Evolutionary conservation across 2,113 vertebrate genomes (phyloP).

Genomic region (Entelurus aequoreus): DNA sequence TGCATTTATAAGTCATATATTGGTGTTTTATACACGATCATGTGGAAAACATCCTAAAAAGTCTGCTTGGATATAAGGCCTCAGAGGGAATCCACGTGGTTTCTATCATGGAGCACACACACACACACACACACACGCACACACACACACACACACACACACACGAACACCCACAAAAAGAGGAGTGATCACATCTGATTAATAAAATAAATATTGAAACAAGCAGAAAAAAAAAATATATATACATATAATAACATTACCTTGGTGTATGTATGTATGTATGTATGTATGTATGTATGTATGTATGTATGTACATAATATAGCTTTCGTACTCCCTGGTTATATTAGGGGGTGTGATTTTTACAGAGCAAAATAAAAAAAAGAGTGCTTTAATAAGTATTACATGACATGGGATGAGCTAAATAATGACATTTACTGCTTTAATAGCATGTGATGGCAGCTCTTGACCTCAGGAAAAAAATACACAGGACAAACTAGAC

Average conservation of each 20-base stretch:
- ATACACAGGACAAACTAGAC: not conserved
- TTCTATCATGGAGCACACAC: constrained; percentile 26
- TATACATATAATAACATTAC: not conserved
- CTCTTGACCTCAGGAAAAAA: constrained; percentile 4
- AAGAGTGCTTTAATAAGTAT: not conserved
- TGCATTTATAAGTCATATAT: not conserved
- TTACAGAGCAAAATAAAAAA: not conserved
- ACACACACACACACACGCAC: not conserved
- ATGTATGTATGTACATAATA: too few species aligned
- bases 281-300: too few species aligned
- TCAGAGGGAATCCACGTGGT: constrained; percentile 30
- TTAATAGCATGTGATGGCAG: not conserved
- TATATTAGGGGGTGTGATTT: not conserved
- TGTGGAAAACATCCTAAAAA: not conserved
- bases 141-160: constrained; percentile 1
- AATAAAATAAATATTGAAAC: not conserved
- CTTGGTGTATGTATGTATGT: too few species aligned
- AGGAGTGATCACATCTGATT: constrained; percentile 17
- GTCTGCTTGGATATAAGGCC: constrained; percentile 26
- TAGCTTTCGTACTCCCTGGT: too few species aligned
- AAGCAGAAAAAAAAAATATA: not conserved
- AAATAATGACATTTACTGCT: not conserved
- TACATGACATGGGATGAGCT: not conserved
- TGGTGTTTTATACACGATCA: not conserved
- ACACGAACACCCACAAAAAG: not conserved